Conservation (phyloP, 2,888 invertebrate genomes). For the Melinaea menophilus region DNA sequence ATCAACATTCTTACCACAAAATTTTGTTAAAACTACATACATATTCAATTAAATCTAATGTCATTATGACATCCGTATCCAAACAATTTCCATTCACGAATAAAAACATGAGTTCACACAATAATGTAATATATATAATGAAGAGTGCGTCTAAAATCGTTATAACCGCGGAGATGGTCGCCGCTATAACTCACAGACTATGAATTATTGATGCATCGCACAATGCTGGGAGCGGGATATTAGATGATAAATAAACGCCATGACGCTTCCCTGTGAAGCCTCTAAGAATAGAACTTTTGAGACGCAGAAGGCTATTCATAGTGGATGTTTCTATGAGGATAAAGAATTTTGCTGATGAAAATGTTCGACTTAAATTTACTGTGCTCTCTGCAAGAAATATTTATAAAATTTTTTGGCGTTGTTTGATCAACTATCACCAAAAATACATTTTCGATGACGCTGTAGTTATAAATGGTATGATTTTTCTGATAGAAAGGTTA, state of each 20-base stretch:
- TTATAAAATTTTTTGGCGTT: not conserved
- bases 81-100: not conserved
- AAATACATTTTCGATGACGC: too few species aligned
- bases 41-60: too few species aligned
- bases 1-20: too few species aligned
- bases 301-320: constrained; percentile 24
- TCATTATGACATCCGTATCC: not conserved
- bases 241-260: constrained; percentile 43
- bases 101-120: constrained; percentile 15
- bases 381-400: not conserved
- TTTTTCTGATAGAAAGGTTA: too few species aligned
- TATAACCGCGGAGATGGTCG: constrained; percentile 55
- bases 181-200: constrained; percentile 56
- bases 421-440: too few species aligned
- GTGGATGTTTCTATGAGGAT: constrained; percentile 1
- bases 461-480: too few species aligned
- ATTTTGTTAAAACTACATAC: too few species aligned
- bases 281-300: constrained; percentile 32
- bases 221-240: constrained; percentile 39
- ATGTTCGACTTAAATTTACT: not conserved
- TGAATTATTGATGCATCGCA: constrained; percentile 64
- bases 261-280: constrained; percentile 31
- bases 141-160: constrained; percentile 40
- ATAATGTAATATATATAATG: constrained; percentile 27
- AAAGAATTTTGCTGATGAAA: constrained; percentile 3